Evolutionary conservation across 2,888 invertebrate species (phyloP).

Genomic region (Nomada fucata): DNA sequence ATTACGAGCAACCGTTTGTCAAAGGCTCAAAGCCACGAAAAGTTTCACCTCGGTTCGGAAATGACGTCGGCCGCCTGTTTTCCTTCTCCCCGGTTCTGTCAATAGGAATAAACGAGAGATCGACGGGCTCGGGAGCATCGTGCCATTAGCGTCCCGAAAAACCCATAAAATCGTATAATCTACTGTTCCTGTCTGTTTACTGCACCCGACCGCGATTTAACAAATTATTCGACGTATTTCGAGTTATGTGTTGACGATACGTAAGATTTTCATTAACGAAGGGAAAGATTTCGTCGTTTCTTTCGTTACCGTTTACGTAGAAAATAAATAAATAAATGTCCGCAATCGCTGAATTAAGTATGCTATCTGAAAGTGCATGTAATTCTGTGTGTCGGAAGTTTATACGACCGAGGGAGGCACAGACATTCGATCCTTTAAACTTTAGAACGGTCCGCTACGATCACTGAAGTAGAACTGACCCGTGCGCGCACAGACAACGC

Average conservation of each 20-base stretch:
- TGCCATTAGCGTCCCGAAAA: conserved; percentile 31
- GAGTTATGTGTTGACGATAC: not conserved
- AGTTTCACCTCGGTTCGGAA: conserved; percentile 63
- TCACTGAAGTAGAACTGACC: not conserved
- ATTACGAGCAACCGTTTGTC: conserved; percentile 75
- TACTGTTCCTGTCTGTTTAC: not conserved
- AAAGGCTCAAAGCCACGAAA: conserved; percentile 71
- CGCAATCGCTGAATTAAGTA: conserved; percentile 11
- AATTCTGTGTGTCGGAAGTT: not conserved
- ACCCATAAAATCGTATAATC: conserved; percentile 25
- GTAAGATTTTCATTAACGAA: not conserved
- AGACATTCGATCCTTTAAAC: not conserved
- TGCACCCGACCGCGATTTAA: not conserved
- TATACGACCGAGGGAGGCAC: not conserved
- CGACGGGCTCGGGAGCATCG: conserved; percentile 2
- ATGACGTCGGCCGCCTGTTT: conserved; percentile 63
- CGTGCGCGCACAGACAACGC: not conserved
- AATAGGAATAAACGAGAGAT: conserved; percentile 54
- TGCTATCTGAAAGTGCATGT: not conserved
- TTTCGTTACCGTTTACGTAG: not conserved
- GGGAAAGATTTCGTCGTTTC: not conserved
- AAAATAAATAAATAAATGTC: conserved; percentile 2
- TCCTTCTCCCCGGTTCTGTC: conserved; percentile 50
- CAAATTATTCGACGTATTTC: not conserved
- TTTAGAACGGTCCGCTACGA: not conserved